Evolutionary conservation across 2,888 invertebrate genomes (phyloP), one percentile per base, ranked within the genome.

Genomic region (Sisyra nigra): DNA sequence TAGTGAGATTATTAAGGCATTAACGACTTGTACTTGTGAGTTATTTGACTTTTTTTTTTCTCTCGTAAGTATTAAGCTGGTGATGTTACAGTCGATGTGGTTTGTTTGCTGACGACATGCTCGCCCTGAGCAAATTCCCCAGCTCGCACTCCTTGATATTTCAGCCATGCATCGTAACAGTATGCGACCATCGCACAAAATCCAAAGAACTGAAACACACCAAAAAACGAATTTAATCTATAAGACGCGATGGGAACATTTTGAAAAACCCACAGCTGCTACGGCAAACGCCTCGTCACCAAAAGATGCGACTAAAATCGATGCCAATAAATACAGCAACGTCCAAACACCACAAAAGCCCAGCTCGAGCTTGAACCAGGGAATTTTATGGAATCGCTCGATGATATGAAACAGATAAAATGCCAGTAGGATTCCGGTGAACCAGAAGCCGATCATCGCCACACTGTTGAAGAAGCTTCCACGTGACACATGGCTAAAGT

Each of bases 401-500:
- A 91, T 71, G 18, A 89, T 69, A 58, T 91, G 89, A 63, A 89
- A 86, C 47, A 88, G 58, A 59, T 91, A 92, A 45, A 87, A 69
- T 2, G 75, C 72, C 11, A 91, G 68, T 41, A 91, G 63, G 48
- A 85, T 76, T 31, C 79, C 77, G 5, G 86, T 85, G 56, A 85
- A 78, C 82, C 87, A 87, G 60, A 92, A 83, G 13, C 81, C 89
- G 13, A 74, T 73, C 78, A 87, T 83, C 1, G 88, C 69, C 41
- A 89, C 76, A 54, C 79, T 77, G 56, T 76, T 77, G 65, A 82
- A 87, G 72, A 74, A 87, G 43, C 72, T 68, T 40, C 80, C 81
- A 47, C 76, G 71, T 42, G 74, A 66, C 38, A 64, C 57, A 48
- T 59, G 60, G 48, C 68, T 69, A 41, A 63, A 58, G 11, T 54